Conservation (phyloP, 1,140 invertebrate species). For the Aphaenogaster floridana region DNA sequence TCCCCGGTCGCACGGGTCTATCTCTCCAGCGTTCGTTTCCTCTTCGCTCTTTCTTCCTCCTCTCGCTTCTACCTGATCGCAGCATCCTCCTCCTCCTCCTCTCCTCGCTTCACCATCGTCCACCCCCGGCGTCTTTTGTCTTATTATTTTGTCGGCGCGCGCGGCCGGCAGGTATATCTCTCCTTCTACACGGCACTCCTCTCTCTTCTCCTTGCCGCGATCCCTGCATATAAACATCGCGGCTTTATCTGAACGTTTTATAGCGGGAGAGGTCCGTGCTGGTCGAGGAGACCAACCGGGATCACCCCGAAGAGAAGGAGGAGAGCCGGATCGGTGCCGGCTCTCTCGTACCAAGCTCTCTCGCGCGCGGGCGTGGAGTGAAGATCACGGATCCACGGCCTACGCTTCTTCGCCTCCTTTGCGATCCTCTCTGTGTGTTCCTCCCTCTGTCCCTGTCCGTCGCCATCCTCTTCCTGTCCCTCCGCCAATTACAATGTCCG, state of each 20-base stretch:
- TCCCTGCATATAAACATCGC: slow-evolving; percentile 82
- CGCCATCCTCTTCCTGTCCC: slow-evolving; percentile 4
- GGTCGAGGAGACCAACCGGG: slow-evolving; percentile 56
- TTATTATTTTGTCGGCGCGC: slow-evolving; percentile 80
- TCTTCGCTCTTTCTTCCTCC: slow-evolving; percentile 29
- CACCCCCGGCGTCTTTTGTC: slow-evolving; percentile 78
- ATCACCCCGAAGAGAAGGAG: slow-evolving; percentile 61
- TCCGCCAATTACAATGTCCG: slow-evolving; percentile 55
- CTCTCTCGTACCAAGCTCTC: background rate
- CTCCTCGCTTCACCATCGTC: slow-evolving; percentile 54
- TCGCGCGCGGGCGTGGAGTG: slow-evolving; percentile 17
- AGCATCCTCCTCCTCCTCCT: background rate
- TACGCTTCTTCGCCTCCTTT: slow-evolving; percentile 56
- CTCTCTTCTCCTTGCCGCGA: slow-evolving; percentile 65
- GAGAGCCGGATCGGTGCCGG: slow-evolving; percentile 35
- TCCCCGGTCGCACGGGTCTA: slow-evolving; percentile 15
- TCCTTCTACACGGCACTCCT: slow-evolving; percentile 67
- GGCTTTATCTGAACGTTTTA: slow-evolving; percentile 83
- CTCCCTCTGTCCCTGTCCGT: slow-evolving; percentile 11
- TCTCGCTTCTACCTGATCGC: slow-evolving; percentile 31
- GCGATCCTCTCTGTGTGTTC: slow-evolving; percentile 16
- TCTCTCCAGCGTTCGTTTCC: slow-evolving; percentile 35
- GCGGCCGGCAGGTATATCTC: slow-evolving; percentile 75
- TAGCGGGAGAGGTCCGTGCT: slow-evolving; percentile 68
- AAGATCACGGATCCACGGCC: slow-evolving; percentile 60